A percentile compares a stretch with the other conserved stretches of the same genome.
These are phyloP conservation scores for Scaptomyza pallida DNA, from an alignment of 1,140 invertebrate species.

Conservation along the genomic window DNA sequence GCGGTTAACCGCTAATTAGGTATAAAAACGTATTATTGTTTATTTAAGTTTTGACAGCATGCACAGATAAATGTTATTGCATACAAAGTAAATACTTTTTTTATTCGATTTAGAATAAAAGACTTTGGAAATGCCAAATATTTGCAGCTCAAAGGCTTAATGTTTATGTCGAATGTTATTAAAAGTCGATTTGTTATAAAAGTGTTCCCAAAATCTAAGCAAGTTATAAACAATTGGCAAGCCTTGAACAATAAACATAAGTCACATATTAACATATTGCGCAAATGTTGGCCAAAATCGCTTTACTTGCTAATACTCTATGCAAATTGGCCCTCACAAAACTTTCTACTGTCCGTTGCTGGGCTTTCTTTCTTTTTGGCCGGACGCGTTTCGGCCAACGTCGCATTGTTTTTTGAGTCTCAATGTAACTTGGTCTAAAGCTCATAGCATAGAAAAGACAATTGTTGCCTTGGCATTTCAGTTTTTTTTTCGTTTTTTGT, in stretches of 20 bases:
- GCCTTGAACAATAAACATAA: constrained; percentile 14
- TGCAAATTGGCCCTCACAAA: constrained; percentile 58
- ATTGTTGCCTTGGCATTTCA: constrained; percentile 21
- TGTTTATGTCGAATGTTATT: background rate
- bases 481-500: too few species aligned
- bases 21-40: constrained; percentile 70
- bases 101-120: background rate
- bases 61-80: background rate
- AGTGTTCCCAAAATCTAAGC: too few species aligned
- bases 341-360: constrained; percentile 58
- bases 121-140: background rate
- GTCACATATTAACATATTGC: constrained; percentile 58
- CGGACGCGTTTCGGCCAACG: constrained; percentile 26
- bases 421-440: constrained; percentile 2
- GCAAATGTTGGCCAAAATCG: constrained; percentile 42
- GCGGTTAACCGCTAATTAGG: constrained; percentile 81
- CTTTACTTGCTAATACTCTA: constrained; percentile 58
- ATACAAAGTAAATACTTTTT: background rate
- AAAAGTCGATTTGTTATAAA: background rate
- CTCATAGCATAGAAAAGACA: constrained; percentile 10
- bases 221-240: too few species aligned
- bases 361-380: constrained; percentile 75
- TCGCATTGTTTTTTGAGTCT: constrained; percentile 1
- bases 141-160: background rate
- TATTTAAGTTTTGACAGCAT: constrained; percentile 51